phyloP scores from a whole-genome alignment of 1,140 invertebrate species.

The Sitophilus oryzae region DNA sequence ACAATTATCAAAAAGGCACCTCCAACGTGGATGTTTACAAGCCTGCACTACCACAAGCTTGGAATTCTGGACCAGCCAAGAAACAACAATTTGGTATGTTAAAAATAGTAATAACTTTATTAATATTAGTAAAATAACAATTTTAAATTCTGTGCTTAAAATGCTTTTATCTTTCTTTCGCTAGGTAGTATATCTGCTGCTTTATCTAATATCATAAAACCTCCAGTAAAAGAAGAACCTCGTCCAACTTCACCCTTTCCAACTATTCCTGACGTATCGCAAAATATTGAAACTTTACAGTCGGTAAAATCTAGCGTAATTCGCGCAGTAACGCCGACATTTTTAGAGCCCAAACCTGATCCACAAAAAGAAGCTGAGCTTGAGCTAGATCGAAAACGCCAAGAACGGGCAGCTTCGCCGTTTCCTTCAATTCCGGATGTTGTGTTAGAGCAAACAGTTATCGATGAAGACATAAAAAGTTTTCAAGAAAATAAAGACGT shows the following conservation, averaged over 20 bases:
- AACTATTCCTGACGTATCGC: constrained; percentile 35
- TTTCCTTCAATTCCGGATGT: constrained; percentile 36
- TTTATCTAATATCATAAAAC: constrained; percentile 27
- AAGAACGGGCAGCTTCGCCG: constrained; percentile 28
- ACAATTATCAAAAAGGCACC: constrained; percentile 41
- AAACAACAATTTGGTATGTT: constrained; percentile 35
- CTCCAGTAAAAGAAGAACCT: constrained; percentile 13
- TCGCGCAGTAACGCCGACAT: constrained; percentile 29
- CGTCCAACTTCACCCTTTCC: constrained; percentile 35
- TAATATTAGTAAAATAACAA: too few relatives aligned
- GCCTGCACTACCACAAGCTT: constrained; percentile 49
- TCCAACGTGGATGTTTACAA: constrained; percentile 45
- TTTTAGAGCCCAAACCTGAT: constrained; percentile 21
- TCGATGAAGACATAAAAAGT: constrained; percentile 21
- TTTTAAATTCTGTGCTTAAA: neutral
- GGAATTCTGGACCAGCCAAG: constrained; percentile 42
- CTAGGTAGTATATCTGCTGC: constrained; percentile 33
- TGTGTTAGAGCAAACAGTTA: constrained; percentile 21
- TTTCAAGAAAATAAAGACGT: constrained; percentile 26
- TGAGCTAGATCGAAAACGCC: constrained; percentile 16
- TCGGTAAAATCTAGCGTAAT: constrained; percentile 18
- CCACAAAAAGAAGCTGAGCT: constrained; percentile 21
- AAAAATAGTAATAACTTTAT: too few relatives aligned
- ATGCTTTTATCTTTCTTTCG: constrained; percentile 8
- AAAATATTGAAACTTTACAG: constrained; percentile 23